Evolutionary conservation across 2,797 vertebrate species (phyloP), one percentile per base, ranked within the genome.

Genomic region (Ceyx erithaca): DNA sequence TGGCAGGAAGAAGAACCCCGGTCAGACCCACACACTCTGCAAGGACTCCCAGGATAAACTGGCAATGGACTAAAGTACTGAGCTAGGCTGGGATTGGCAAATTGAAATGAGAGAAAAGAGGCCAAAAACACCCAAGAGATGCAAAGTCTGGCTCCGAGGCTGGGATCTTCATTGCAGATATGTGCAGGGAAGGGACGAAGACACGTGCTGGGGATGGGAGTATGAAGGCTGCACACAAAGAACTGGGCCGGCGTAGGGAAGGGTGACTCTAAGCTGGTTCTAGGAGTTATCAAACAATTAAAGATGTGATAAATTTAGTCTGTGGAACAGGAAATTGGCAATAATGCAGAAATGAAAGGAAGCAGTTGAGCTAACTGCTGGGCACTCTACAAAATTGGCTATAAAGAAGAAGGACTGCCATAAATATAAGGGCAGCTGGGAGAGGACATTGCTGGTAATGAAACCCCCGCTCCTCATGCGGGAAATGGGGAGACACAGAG

Each of bases 351-450:
- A 90, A 81, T 51, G 93, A 91, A 87, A 95, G 95, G 93, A 94
- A 95, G 90, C 83, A 95, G 92, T 92, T 81, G 83, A 81, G 73
- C 83, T 92, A 88, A 93, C 94, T 93, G 93, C 94, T 86, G 95
- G 95, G 92, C 93, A 96, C 94, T 95, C 93, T 88, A 46, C 94
- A 92, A 91, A 94, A 96, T 89, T 95, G 92, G 90, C 94, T 59
- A 90, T 94, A 93, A 95, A 94, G 89, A 55, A 93, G 92, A 94
- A 94, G 92, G 87, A 88, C 85, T 94, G 92, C 90, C 90, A 92
- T 88, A 94, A 96, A 94, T 57, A 61, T 46, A 85, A 94, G 85
- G 92, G 78, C 90, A 90, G 92, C 69, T 40, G 55, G 83, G 85
- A 91, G 87, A 95, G 88, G 90, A 93, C 93, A 63, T 21, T 86